Conservation (phyloP, 2,113 vertebrate genomes). For the Neomonachus schauinslandi region DNA sequence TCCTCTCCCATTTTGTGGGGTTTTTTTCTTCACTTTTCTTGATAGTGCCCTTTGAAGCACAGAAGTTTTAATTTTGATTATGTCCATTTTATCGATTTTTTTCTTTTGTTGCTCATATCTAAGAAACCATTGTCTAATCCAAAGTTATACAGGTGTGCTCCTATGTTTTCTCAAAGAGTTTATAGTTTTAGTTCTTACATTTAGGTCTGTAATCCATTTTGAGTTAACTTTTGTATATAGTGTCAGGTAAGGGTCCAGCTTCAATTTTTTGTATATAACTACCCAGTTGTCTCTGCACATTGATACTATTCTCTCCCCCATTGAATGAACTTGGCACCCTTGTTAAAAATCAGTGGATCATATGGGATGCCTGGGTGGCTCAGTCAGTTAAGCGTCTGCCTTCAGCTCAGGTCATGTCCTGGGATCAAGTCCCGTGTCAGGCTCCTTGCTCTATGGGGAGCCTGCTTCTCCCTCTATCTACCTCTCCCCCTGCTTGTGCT, state of each 20-base stretch:
- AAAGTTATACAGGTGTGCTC: not conserved
- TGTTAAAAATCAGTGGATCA: not conserved
- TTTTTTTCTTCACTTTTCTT: not conserved
- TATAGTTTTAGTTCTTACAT: not conserved
- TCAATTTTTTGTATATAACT: not conserved
- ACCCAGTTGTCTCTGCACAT: not conserved
- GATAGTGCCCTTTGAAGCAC: not conserved
- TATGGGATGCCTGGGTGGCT: not conserved
- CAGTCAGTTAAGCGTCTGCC: not conserved
- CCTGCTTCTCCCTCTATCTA: not conserved
- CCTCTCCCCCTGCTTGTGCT: not conserved
- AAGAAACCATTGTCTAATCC: not conserved
- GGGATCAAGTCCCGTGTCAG: not conserved
- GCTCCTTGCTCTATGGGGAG: not conserved
- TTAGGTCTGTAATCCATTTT: not conserved
- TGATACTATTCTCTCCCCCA: not conserved
- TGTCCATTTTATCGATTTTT: not conserved
- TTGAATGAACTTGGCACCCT: not conserved
- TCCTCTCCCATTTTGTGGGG: not conserved
- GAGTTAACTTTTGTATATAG: constrained; percentile 2
- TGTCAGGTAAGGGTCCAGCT: not conserved
- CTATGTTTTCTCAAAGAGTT: not conserved
- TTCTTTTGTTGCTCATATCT: not conserved
- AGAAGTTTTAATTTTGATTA: not conserved
- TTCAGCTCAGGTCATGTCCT: not conserved